Conservation (phyloP, 1,140 invertebrate species). For the Anastrepha ludens region DNA sequence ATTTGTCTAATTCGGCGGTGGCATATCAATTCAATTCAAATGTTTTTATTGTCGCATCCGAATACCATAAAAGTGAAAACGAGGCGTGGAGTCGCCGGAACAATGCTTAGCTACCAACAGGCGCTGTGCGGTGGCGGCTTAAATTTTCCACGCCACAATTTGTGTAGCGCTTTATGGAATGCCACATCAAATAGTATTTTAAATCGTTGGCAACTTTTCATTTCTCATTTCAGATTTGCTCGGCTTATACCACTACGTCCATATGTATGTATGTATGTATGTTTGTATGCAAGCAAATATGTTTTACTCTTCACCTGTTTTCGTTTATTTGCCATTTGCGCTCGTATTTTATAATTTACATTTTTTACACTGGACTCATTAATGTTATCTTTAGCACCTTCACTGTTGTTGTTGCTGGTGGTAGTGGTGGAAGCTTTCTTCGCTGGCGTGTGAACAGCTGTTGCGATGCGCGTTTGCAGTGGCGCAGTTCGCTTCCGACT, state of each 20-base stretch:
- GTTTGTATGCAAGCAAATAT: neutral
- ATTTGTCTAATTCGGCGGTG: slow-evolving; percentile 2
- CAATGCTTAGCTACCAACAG: neutral
- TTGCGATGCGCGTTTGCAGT: neutral
- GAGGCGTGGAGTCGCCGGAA: slow-evolving; percentile 43
- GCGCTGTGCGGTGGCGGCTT: neutral
- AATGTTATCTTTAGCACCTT: slow-evolving; percentile 26
- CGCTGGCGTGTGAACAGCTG: neutral
- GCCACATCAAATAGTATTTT: neutral
- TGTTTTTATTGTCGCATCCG: slow-evolving; percentile 44
- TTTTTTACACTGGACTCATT: neutral
- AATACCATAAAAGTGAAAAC: slow-evolving; percentile 48
- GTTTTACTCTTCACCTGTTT: neutral
- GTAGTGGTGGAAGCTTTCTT: neutral
- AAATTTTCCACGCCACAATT: slow-evolving; percentile 23
- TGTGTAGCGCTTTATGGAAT: slow-evolving; percentile 25
- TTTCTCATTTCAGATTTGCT: slow-evolving; percentile 24
- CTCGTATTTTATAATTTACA: slow-evolving; percentile 1
- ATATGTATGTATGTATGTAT: neutral
- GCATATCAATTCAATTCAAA: slow-evolving; percentile 38
- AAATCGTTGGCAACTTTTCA: slow-evolving; percentile 16
- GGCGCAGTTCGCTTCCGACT: too few relatives aligned
- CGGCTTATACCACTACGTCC: neutral
- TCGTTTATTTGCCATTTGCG: neutral
- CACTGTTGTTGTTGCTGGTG: neutral